phyloP scores from a whole-genome alignment of 2,888 invertebrate genomes.

The Euzophera pinguis region DNA sequence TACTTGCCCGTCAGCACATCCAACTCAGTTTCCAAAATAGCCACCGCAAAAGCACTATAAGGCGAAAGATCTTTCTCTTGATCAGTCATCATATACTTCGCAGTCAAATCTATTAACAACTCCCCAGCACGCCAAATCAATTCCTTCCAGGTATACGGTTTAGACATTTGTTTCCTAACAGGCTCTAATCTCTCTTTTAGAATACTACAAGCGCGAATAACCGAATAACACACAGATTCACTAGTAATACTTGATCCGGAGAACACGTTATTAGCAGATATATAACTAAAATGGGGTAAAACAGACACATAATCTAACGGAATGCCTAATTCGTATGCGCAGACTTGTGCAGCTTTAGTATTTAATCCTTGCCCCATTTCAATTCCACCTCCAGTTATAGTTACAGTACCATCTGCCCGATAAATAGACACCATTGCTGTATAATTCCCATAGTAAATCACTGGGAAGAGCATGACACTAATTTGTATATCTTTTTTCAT shows the following conservation, averaged over 20 bases:
- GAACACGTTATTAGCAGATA: slow-evolving; percentile 80
- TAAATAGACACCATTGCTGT: slow-evolving; percentile 83
- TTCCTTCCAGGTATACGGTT: slow-evolving; percentile 77
- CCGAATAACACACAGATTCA: slow-evolving; percentile 79
- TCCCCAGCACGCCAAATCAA: slow-evolving; percentile 76
- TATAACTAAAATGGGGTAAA: slow-evolving; percentile 79
- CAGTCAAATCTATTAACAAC: slow-evolving; percentile 79
- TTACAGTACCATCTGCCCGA: slow-evolving; percentile 84
- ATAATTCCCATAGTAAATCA: slow-evolving; percentile 76
- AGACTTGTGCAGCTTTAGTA: slow-evolving; percentile 88
- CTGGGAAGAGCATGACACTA: slow-evolving; percentile 83
- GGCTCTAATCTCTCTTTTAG: slow-evolving; percentile 79
- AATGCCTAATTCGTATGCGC: slow-evolving; percentile 85
- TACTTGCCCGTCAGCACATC: slow-evolving; percentile 86
- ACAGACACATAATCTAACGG: slow-evolving; percentile 81
- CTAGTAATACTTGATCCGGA: slow-evolving; percentile 85
- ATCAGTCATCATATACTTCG: slow-evolving; percentile 79
- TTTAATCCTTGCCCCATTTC: slow-evolving; percentile 91
- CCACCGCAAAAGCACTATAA: slow-evolving; percentile 81
- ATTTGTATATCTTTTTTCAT: slow-evolving; percentile 84
- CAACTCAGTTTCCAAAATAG: slow-evolving; percentile 82
- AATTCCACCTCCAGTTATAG: slow-evolving; percentile 83
- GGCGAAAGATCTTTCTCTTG: slow-evolving; percentile 66
- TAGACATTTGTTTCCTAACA: slow-evolving; percentile 61
- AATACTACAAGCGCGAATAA: slow-evolving; percentile 81